Conservation (phyloP, 1,140 invertebrate genomes). For the Venustaconcha ellipsiformis region DNA sequence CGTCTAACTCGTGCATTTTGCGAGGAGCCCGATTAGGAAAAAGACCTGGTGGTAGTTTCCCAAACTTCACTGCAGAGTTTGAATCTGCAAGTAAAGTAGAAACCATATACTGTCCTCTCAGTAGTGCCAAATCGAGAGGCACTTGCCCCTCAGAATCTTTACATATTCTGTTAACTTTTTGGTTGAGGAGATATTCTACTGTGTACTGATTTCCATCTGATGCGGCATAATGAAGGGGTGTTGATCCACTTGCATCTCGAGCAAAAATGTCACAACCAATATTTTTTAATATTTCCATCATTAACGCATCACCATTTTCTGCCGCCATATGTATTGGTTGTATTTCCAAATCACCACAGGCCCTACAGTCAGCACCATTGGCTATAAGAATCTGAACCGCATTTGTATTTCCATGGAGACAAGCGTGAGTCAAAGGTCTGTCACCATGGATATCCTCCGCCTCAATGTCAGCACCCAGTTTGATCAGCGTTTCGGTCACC, state of each 20-base stretch:
- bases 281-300: slow-evolving; percentile 1
- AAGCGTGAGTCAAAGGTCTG: slow-evolving; percentile 8
- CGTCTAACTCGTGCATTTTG: neutral
- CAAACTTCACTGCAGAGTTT: slow-evolving; percentile 3
- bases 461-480: slow-evolving; percentile 8
- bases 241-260: slow-evolving; percentile 2
- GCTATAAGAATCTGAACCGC: slow-evolving; percentile 2
- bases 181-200: slow-evolving; percentile 2
- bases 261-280: neutral
- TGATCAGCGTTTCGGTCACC: neutral
- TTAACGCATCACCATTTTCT: slow-evolving; percentile 5
- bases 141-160: neutral
- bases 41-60: neutral
- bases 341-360: slow-evolving; percentile 1
- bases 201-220: slow-evolving; percentile 14
- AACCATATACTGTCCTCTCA: slow-evolving; percentile 2
- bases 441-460: slow-evolving; percentile 4
- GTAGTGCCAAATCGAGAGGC: slow-evolving; percentile 10
- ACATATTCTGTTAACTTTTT: neutral
- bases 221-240: slow-evolving; percentile 17
- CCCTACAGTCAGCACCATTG: slow-evolving; percentile 4
- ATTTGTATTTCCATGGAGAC: slow-evolving; percentile 6
- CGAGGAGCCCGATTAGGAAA: slow-evolving; percentile 13
- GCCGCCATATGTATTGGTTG: slow-evolving; percentile 14
- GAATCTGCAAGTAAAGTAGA: neutral